Evolutionary conservation across 1,140 invertebrate species (phyloP), one percentile per base, ranked within the genome.

Genomic region (Nilaparvata lugens): DNA sequence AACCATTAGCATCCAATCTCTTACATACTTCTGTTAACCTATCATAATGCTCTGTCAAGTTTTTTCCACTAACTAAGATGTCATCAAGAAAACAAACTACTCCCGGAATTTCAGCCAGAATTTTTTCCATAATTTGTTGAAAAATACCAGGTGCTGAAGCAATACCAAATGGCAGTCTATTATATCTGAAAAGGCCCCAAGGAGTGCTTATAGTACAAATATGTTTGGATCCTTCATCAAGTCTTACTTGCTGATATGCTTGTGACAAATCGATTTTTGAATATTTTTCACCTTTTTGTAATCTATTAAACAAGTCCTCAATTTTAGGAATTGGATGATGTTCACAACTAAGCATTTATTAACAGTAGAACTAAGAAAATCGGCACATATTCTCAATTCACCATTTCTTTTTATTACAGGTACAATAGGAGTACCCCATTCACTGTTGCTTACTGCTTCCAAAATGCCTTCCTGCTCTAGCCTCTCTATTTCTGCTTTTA

Each of bases 91-190:
- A 66, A 18, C 57, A 28, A 38, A 63, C 62, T 11, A 48, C 40
- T 2, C 63, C 56, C 0, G 53, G 18, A 42, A 66, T 61, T 0
- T 59, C 60, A 9, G 2, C 2, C 13, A 65, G 24, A 58, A 61
- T 60, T 19, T 62, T 52, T 11, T 65, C 66, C 48, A 65, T 62
- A 18, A 62, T 64, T 63, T 56, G 28, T 21, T 63, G 62, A 6
- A 68, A 28, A 28, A 28, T 28, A 28, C 28, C 28, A 4, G 28
- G 28, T 28, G 28, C 28, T 9, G 9, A 28, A 28, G 28, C 28
- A 28, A 28, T 60, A 4, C 38, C 56, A 43, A 3, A 42, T 43
- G 56, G 35, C 23, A 43, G 14, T 13, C 56, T n/a, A 19, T 58
- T 42, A 38, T 58, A 58, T 7, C 13, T 56, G 23, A 56, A 56